Percentiles rank a stretch among this genome's conserved stretches.
phyloP scores from a whole-genome alignment of 2,113 vertebrate genomes.

The Heteronetta atricapilla region DNA sequence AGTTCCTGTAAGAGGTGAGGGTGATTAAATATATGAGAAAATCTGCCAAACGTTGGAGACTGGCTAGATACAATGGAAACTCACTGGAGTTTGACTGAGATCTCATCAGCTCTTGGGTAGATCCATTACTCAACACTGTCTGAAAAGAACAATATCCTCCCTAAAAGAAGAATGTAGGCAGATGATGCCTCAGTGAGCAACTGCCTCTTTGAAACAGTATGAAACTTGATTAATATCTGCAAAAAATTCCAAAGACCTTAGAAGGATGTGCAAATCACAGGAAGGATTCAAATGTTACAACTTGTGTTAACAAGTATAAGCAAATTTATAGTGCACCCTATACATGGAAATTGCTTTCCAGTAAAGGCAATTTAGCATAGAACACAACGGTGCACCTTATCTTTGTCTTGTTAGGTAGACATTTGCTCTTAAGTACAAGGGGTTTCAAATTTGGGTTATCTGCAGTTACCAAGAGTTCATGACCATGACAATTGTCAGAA shows the following conservation, averaged over 20 bases:
- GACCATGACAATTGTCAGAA: background rate
- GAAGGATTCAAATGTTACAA: background rate
- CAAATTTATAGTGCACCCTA: background rate
- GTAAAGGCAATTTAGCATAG: background rate
- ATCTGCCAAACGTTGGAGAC: background rate
- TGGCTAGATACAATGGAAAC: background rate
- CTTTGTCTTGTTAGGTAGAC: background rate
- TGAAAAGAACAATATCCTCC: background rate
- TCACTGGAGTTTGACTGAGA: background rate
- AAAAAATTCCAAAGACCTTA: background rate
- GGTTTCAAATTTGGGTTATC: rapidly evolving
- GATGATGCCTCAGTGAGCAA: background rate
- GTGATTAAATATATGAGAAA: background rate
- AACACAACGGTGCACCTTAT: background rate
- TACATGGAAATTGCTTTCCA: background rate
- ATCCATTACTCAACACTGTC: background rate
- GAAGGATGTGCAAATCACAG: background rate
- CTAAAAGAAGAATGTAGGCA: background rate
- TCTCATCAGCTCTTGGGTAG: background rate
- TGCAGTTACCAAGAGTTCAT: background rate
- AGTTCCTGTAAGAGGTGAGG: background rate
- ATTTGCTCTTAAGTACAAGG: background rate
- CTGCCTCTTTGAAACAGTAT: background rate
- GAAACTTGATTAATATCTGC: background rate
- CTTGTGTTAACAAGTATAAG: background rate